These are phyloP conservation scores for Parthenolecanium corni DNA, from an alignment of 2,888 invertebrate genomes.

Conservation along the genomic window DNA sequence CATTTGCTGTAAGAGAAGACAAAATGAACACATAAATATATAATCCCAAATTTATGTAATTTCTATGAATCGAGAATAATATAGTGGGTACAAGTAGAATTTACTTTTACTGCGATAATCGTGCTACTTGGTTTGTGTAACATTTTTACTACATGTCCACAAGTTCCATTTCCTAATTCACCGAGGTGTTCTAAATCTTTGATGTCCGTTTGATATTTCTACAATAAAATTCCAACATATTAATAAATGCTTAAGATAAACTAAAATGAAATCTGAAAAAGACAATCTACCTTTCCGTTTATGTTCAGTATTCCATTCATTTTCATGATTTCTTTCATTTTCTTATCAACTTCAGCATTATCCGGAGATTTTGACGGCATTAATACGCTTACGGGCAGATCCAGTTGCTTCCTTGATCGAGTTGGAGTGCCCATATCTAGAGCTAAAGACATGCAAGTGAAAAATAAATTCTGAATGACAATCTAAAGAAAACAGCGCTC, in stretches of 20 bases:
- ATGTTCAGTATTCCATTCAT: conserved; percentile 82
- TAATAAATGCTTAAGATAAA: not conserved
- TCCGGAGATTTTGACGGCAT: conserved; percentile 33
- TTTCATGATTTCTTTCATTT: conserved; percentile 84
- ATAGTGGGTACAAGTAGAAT: conserved; percentile 26
- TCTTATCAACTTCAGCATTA: conserved; percentile 53
- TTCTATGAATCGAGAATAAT: not conserved
- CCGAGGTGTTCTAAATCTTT: conserved; percentile 74
- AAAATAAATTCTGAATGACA: conserved; percentile 30
- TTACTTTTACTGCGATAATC: conserved; percentile 86
- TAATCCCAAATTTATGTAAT: not conserved
- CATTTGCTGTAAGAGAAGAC: conserved; percentile 63
- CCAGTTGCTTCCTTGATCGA: conserved; percentile 44
- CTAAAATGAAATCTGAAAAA: not conserved
- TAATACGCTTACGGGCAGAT: conserved; percentile 44
- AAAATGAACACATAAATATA: not conserved
- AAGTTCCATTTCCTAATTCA: conserved; percentile 87
- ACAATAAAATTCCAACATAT: conserved; percentile 32
- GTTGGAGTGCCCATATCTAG: conserved; percentile 45
- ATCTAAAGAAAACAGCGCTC: conserved; percentile 24
- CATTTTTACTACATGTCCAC: conserved; percentile 97
- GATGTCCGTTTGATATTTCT: conserved; percentile 66
- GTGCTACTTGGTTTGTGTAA: conserved; percentile 70
- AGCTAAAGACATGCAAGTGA: conserved; percentile 37
- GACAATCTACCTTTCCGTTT: conserved; percentile 46